Percentiles rank a stretch among this genome's conserved stretches.
Evolutionary conservation across 2,888 invertebrate genomes (phyloP).

Genomic region (Dryomyza anilis): DNA sequence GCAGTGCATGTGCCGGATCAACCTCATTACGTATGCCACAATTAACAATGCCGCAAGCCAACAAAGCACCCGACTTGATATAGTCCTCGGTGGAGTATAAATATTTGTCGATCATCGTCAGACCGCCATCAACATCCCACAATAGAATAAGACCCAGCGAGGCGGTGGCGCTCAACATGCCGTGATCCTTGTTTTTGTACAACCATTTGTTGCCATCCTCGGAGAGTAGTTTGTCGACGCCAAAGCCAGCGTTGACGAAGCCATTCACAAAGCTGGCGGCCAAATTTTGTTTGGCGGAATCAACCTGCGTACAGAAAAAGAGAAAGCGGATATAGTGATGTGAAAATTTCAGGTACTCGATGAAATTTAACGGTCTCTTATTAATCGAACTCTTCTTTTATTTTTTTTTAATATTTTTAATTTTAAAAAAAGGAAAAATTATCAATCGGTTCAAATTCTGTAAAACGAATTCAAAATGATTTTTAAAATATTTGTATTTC

Average conservation of each 20-base stretch:
- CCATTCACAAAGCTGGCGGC: conserved; percentile 99
- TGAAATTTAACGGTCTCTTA: no score
- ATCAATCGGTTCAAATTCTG: no score
- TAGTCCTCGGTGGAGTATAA: conserved; percentile 93
- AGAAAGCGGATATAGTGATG: background rate
- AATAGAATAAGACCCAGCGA: conserved; percentile 92
- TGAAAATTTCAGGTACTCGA: no score
- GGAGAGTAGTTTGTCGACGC: conserved; percentile 91
- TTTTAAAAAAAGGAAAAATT: no score
- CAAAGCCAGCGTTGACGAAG: conserved; percentile 97
- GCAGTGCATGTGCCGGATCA: conserved; percentile 94
- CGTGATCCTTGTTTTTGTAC: conserved; percentile 97
- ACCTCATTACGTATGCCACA: conserved; percentile 97
- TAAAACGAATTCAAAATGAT: no score
- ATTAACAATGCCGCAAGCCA: conserved; percentile 97
- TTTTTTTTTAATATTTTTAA: no score
- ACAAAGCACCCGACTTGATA: conserved; percentile 94
- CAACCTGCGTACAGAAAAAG: conserved; percentile 63
- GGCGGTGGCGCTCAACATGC: conserved; percentile 97
- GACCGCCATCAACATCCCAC: conserved; percentile 98
- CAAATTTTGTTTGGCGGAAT: conserved; percentile 95
- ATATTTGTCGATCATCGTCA: conserved; percentile 98
- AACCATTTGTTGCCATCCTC: conserved; percentile 87
- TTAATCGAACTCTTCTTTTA: no score
- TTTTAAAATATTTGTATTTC: no score